A percentile compares a stretch with the other conserved stretches of the same genome.
Evolutionary conservation across 2,797 vertebrate genomes (phyloP).

Genomic region (Enteromius viviparus): DNA sequence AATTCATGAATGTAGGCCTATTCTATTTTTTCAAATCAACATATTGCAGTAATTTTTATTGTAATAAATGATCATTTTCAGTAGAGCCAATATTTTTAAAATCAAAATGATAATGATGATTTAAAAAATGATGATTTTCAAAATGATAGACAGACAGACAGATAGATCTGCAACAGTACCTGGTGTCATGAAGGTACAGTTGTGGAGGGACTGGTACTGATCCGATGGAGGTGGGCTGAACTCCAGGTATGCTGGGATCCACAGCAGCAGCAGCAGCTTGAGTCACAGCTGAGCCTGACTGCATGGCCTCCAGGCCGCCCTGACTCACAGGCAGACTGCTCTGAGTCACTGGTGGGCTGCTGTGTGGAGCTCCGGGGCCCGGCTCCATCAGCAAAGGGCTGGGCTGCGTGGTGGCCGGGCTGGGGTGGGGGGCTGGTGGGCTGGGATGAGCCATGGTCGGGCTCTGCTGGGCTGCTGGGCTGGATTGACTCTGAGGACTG

Average conservation of each 20-base stretch:
- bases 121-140: too few relatives aligned
- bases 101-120: too few relatives aligned
- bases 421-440: constrained; percentile 69
- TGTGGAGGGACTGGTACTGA: constrained; percentile 88
- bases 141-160: rapidly evolving
- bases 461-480: constrained; percentile 84
- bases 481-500: constrained; percentile 89
- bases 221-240: constrained; percentile 71
- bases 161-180: constrained; percentile 72
- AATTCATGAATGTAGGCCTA: neutral
- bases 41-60: neutral
- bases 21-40: neutral
- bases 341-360: constrained; percentile 68
- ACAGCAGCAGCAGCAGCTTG: constrained; percentile 64
- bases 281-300: constrained; percentile 65
- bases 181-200: constrained; percentile 94
- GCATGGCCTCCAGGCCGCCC: constrained; percentile 57
- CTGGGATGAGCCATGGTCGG: constrained; percentile 67
- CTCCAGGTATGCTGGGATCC: constrained; percentile 69
- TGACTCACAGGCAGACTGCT: constrained; percentile 59
- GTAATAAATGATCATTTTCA: neutral
- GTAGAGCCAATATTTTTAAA: too few relatives aligned
- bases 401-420: constrained; percentile 66
- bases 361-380: constrained; percentile 65
- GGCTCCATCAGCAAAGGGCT: constrained; percentile 67